Base-by-base conservation (phyloP, 64 coral and sea anemone species). In the Montipora cactus region DNA sequence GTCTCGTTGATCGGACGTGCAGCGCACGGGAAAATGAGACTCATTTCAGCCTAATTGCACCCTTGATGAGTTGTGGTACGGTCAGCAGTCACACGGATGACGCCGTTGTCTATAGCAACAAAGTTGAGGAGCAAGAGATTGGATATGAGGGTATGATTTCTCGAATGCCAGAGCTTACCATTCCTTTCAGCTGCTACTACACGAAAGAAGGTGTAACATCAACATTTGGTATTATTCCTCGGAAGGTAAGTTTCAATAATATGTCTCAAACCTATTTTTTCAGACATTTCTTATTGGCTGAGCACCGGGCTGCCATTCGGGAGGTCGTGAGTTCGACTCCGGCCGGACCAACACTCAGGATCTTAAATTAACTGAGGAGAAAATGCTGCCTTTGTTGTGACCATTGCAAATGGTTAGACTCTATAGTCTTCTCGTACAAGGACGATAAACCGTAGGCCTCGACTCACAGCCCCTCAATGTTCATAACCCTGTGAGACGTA, bases 151-250 rank as follows among this genome's bases (percentile, higher is more conserved):
- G 62, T n/a, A 52, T 92, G 71, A 90, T 98, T 3, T 89, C 96
- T 16, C 89, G 96, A 71, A 91, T 94, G 74, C 93, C 94, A 61
- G 89, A 92, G 73, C 64, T 90, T 28, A 57, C 79, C 49, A 92
- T 97, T 59, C 96, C 93, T 45, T 97, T 97, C 47, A 94, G 78
- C 13, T 97, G 96, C 81, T 97, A 71, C 64, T 97, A 97, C n/a
- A 97, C 96, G 19, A 97, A 92, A 22, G 93, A 97, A 79, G 96
- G 96, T 4, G 89, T 97, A 7, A 97, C 96, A 0, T 97, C 96
- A 9, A 97, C 96, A 37, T 95, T 84, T 78, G 96, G 96, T 5
- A 57, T 97, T 15, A 79, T 97, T 18, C 96, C 96, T 2, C 80
- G 66, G 68, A 97, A 91, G 95, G 93, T 96, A 69, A 28, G 72